These are phyloP conservation scores for Tenualosa thibaudeaui DNA, from an alignment of 2,797 vertebrate genomes.

Conservation along the genomic window DNA sequence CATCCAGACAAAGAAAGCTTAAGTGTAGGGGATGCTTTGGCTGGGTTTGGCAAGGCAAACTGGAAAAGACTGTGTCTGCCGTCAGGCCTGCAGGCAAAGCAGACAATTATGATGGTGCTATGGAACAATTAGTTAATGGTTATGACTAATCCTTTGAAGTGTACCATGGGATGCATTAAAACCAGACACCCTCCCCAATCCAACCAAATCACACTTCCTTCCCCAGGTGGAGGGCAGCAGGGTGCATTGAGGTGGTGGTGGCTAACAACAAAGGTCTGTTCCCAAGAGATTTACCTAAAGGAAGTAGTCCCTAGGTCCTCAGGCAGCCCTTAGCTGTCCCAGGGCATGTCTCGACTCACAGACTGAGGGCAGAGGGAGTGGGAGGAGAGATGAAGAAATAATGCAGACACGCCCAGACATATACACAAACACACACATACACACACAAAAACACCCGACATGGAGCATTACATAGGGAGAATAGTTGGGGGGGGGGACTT, in stretches of 20 bases:
- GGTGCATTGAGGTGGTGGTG: neutral
- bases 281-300: constrained; percentile 70
- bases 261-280: constrained; percentile 9
- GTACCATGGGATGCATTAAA: constrained; percentile 18
- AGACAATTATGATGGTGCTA: neutral
- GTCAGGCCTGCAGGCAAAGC: constrained; percentile 13
- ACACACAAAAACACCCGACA: constrained; percentile 2
- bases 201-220: neutral
- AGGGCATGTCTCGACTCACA: constrained; percentile 79
- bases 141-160: constrained; percentile 23
- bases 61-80: neutral
- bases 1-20: constrained; percentile 5
- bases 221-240: neutral
- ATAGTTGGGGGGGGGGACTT: neutral
- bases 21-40: neutral
- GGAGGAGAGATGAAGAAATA: constrained; percentile 41
- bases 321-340: constrained; percentile 76
- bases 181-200: neutral
- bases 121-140: neutral
- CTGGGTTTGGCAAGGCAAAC: constrained; percentile 10
- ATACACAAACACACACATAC: constrained; percentile 23
- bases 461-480: neutral
- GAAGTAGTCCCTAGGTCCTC: constrained; percentile 68
- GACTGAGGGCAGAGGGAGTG: constrained; percentile 73
- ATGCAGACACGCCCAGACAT: neutral